These are phyloP conservation scores for Dynastes tityus DNA, from an alignment of 2,888 invertebrate genomes.

Conservation along the genomic window DNA sequence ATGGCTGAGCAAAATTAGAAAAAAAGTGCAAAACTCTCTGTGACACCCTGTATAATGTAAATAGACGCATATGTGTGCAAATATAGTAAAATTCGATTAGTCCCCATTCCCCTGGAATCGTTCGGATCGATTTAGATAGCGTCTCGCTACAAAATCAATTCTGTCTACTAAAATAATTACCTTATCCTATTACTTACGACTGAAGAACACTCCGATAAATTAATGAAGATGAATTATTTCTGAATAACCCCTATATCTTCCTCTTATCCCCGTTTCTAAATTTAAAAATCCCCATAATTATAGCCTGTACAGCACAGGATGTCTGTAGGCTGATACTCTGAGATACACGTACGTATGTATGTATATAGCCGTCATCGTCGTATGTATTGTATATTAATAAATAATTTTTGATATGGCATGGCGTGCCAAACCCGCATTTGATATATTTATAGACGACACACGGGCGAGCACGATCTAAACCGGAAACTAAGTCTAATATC, in stretches of 20 bases:
- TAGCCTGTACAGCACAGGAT: conserved; percentile 5
- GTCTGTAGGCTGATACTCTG: conserved; percentile 1
- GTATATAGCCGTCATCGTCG: conserved; percentile 2
- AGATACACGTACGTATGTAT: too few species aligned
- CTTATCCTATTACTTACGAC: too few species aligned
- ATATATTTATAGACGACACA: conserved; percentile 41
- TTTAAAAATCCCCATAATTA: conserved; percentile 1
- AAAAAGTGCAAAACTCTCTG: too few species aligned
- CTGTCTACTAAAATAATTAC: too few species aligned
- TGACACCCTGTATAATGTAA: too few species aligned
- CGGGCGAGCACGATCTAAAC: conserved; percentile 31
- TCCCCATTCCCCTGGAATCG: too few species aligned
- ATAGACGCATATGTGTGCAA: too few species aligned
- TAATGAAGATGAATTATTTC: conserved; percentile 8
- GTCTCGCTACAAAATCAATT: too few species aligned
- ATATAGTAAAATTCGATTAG: too few species aligned
- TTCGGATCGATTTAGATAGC: too few species aligned
- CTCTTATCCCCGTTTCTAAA: neutral
- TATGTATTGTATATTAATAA: conserved; percentile 24
- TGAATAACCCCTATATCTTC: conserved; percentile 7
- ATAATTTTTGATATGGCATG: conserved; percentile 33
- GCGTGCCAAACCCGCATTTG: conserved; percentile 17
- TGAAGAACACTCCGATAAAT: neutral
- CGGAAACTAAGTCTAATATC: conserved; percentile 36
- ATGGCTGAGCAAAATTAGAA: too few species aligned